Percentiles rank a stretch among this genome's conserved stretches.
Conservation (phyloP, 2,797 vertebrate species). For the Atherinosoma microstoma region DNA sequence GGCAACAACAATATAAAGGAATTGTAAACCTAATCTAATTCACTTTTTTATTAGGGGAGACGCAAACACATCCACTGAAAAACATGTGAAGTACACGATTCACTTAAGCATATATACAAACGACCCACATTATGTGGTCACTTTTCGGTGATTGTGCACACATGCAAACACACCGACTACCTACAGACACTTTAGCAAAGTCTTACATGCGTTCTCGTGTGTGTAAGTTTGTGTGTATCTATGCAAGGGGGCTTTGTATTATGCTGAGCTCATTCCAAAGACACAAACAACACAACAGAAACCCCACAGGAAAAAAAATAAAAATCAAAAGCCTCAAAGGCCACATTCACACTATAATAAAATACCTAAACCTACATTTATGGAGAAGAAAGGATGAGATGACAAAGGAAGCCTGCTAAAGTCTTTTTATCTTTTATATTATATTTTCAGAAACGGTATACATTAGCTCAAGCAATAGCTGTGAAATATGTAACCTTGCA, state of each 20-base stretch:
- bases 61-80: neutral
- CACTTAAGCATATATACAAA: conserved; percentile 8
- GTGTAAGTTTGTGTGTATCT: conserved; percentile 1
- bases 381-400: conserved; percentile 17
- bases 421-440: conserved; percentile 33
- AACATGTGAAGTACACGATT: neutral
- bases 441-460: conserved; percentile 27
- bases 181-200: conserved; percentile 7
- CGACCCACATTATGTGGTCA: neutral
- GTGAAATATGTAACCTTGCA: no score
- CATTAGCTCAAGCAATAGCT: neutral
- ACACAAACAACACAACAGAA: conserved; percentile 63
- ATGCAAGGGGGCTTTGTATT: conserved; percentile 54
- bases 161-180: neutral
- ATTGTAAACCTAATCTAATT: conserved; percentile 16
- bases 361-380: conserved; percentile 43
- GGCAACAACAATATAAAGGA: conserved; percentile 2
- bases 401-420: conserved; percentile 5
- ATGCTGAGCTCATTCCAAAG: conserved; percentile 61
- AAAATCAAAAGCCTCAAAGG: conserved; percentile 49
- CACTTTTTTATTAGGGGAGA: conserved; percentile 30
- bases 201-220: neutral
- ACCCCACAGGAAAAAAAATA: conserved; percentile 40
- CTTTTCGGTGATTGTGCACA: neutral
- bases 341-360: conserved; percentile 41